Base-by-base conservation (phyloP, 1,140 invertebrate genomes). In the Drosophila auraria region DNA sequence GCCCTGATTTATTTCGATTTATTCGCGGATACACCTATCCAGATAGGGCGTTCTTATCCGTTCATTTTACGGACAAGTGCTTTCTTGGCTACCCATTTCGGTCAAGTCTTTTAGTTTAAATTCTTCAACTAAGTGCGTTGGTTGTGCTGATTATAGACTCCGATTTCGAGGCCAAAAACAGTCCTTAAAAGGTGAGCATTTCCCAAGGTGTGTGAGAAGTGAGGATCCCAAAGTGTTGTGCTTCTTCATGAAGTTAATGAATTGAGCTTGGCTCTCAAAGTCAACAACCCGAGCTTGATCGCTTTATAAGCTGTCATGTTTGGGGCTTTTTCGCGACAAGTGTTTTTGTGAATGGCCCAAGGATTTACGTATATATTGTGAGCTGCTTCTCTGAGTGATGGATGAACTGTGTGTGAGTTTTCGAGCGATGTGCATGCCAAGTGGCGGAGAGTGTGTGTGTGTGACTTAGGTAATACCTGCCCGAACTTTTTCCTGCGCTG, bases 311-410 rank as follows among this genome's bases (percentile, higher is more conserved):
- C 15, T 47, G 47, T 44, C 74, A 50, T 66, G 54, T 57, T 63
- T 64, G 65, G 68, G 76, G 80, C 49, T 40, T 68, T 66, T 70
- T 47, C 40, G 47, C 65, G 44, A 14, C 59, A 44, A 78, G 78
- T 71, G 59, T 80, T 83, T 66, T 74, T 74, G 47, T 74, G 71
- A 74, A 74, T 74, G 71, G 71, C 38, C 47, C 71, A 74, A 74
- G 71, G 71, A 74, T 61, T 51, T 53, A 73, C 71, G 54, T 36
- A 36, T 36, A 36, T 36, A 11, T 36, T 11, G 33, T 3, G 33
- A 36, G 33, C 9, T 36, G 33, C 33, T 36, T 2, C 45, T 38
- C 20, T 42, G 66, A 71, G 44, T 68, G 50, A 71, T 57, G 50
- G 42, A 69, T 70, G 50, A 56, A 38, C 53, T 25, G 53, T 56